A percentile compares a stretch with the other conserved stretches of the same genome.
Conservation (phyloP, 2,797 vertebrate species). For the Brachymystax lenok region DNA sequence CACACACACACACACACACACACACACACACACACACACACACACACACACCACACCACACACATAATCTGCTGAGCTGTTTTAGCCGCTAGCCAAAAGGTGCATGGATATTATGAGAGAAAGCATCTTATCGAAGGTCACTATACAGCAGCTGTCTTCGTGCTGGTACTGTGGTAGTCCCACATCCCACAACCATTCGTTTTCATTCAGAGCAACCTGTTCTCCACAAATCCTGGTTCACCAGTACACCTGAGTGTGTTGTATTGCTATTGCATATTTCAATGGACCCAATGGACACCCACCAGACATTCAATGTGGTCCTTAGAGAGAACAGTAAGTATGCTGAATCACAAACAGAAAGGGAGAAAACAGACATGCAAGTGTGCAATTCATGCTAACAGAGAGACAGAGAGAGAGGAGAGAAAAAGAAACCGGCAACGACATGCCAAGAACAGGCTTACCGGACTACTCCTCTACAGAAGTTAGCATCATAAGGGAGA, state of each 20-base stretch:
- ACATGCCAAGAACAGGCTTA: slow-evolving; percentile 76
- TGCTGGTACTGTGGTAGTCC: slow-evolving; percentile 14
- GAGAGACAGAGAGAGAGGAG: slow-evolving; percentile 3
- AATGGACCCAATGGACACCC: neutral
- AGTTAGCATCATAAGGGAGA: slow-evolving; percentile 66
- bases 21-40: too few relatives aligned
- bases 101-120: too few relatives aligned
- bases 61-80: too few relatives aligned
- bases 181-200: neutral
- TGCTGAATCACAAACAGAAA: neutral
- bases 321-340: neutral
- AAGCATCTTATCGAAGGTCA: neutral
- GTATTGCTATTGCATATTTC: neutral
- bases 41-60: too few relatives aligned
- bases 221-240: neutral
- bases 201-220: neutral
- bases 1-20: too few relatives aligned
- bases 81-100: too few relatives aligned
- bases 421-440: slow-evolving; percentile 22
- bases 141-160: neutral
- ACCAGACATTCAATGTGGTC: neutral
- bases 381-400: neutral
- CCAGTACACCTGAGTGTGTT: neutral
- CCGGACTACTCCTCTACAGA: slow-evolving; percentile 95
- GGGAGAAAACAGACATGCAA: neutral